A percentile compares a stretch with the other conserved stretches of the same genome.
Evolutionary conservation across 1,140 invertebrate genomes (phyloP).

Genomic region (Heliconius melpomene): DNA sequence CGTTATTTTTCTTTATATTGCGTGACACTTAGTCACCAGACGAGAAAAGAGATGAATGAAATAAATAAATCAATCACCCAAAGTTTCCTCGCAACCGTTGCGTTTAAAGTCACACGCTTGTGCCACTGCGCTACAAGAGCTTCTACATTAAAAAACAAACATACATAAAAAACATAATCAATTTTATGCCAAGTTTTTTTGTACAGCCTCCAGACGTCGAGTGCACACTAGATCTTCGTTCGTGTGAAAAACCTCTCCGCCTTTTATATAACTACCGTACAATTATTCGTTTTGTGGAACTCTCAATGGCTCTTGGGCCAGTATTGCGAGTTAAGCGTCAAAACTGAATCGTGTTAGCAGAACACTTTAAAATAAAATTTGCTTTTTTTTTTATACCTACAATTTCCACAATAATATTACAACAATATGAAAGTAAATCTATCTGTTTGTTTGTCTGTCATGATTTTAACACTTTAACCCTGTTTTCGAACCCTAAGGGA

Average conservation of each 20-base stretch:
- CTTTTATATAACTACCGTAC: constrained; percentile 22
- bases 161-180: neutral
- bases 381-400: neutral
- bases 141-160: neutral
- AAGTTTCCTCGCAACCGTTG: too few relatives aligned
- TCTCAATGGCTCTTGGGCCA: constrained; percentile 19
- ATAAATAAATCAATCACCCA: too few relatives aligned
- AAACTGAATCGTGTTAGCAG: constrained; percentile 18
- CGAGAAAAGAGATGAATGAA: too few relatives aligned
- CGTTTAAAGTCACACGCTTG: too few relatives aligned
- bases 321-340: constrained; percentile 21
- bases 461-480: too few relatives aligned
- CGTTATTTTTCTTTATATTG: too few relatives aligned
- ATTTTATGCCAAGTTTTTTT: constrained; percentile 9
- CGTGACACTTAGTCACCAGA: too few relatives aligned
- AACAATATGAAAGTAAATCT: neutral
- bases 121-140: neutral
- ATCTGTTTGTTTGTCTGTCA: too few relatives aligned
- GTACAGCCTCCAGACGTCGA: neutral
- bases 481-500: too few relatives aligned
- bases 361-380: neutral
- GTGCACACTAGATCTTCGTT: neutral
- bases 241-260: constrained; percentile 10
- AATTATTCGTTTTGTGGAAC: constrained; percentile 14
- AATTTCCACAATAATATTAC: too few relatives aligned